Conservation (phyloP, 1,140 invertebrate genomes). For the Daktulosphaira vitifoliae region DNA sequence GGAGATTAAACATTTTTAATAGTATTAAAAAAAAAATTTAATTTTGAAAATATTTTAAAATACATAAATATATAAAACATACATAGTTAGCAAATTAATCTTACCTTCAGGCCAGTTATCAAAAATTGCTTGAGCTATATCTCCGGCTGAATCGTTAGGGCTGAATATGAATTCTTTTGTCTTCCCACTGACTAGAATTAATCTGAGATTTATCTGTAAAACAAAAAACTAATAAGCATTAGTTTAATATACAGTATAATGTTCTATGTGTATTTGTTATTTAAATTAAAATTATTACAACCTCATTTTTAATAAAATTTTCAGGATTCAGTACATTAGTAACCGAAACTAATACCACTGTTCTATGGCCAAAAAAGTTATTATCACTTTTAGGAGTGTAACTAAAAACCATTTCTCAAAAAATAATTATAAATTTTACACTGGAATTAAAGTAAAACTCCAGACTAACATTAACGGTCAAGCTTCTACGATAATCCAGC, state of each 20-base stretch:
- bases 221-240: constrained; percentile 39
- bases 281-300: neutral
- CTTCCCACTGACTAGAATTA: constrained; percentile 96
- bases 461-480: no score
- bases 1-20: no score
- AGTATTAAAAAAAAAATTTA: no score
- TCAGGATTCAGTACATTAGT: constrained; percentile 9
- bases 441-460: no score
- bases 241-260: neutral
- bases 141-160: constrained; percentile 90
- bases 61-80: no score
- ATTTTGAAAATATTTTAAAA: no score
- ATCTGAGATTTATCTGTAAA: constrained; percentile 87
- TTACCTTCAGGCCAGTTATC: constrained; percentile 95
- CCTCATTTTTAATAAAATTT: constrained; percentile 10
- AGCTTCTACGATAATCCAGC: no score
- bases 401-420: constrained; percentile 14
- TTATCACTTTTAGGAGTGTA: constrained; percentile 13
- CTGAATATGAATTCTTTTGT: constrained; percentile 98
- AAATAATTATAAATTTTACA: neutral
- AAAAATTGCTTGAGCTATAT: constrained; percentile 97
- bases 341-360: constrained; percentile 3
- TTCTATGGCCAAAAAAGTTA: neutral
- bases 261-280: neutral
- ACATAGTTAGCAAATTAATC: no score